phyloP scores from a whole-genome alignment of 2,888 invertebrate genomes.

The Rhamnusium bicolor region DNA sequence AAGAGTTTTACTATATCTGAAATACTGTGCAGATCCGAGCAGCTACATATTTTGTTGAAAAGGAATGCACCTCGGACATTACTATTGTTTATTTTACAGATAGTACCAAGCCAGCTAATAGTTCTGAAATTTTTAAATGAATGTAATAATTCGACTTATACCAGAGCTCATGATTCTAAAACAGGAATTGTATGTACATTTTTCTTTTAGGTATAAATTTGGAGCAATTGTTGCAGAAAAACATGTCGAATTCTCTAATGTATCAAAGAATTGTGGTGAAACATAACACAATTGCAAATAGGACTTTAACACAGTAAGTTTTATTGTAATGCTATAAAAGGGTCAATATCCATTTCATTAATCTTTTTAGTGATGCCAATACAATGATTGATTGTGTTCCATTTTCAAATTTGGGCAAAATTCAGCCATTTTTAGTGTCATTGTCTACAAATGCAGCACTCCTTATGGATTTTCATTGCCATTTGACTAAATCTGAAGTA shows the following conservation, averaged over 20 bases:
- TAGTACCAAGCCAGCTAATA: too few relatives aligned
- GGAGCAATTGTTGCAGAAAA: constrained; percentile 57
- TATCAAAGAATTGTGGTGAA: constrained; percentile 80
- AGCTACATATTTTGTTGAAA: too few relatives aligned
- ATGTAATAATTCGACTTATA: too few relatives aligned
- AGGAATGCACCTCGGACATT: too few relatives aligned
- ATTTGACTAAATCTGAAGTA: constrained; percentile 93
- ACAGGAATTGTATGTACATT: too few relatives aligned
- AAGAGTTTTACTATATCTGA: too few relatives aligned
- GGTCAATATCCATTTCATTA: too few relatives aligned
- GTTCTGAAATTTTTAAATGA: too few relatives aligned
- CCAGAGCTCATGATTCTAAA: too few relatives aligned
- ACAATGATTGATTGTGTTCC: constrained; percentile 91
- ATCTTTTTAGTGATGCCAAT: constrained; percentile 85
- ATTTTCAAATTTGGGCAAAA: constrained; percentile 89
- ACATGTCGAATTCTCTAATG: constrained; percentile 64
- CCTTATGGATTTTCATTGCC: constrained; percentile 94
- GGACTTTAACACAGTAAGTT: constrained; percentile 84
- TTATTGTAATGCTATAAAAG: too few relatives aligned
- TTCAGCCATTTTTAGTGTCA: constrained; percentile 93
- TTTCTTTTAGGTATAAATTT: constrained; percentile 53
- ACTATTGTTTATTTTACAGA: too few relatives aligned
- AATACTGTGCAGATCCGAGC: too few relatives aligned
- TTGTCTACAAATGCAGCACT: constrained; percentile 90
- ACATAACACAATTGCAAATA: constrained; percentile 83